Evolutionary conservation across 2,797 vertebrate species (phyloP).

Genomic region (Odontamblyopus lacepedii): DNA sequence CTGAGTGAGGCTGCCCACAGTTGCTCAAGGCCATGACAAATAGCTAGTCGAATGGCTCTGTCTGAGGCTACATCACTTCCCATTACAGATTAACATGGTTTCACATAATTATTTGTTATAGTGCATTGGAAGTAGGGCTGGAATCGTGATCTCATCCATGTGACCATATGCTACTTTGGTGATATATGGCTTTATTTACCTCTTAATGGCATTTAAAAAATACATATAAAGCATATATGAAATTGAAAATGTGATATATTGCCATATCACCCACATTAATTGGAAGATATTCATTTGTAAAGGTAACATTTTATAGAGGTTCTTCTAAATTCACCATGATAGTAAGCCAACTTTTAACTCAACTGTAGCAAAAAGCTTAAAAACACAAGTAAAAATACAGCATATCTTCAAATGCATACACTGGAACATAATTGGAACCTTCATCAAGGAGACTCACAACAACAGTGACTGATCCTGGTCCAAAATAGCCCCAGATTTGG

Average conservation of each 20-base stretch:
- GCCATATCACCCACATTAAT: no score
- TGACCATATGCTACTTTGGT: no score
- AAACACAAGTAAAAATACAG: slow-evolving; percentile 32
- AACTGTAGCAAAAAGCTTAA: slow-evolving; percentile 29
- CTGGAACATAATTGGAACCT: slow-evolving; percentile 44
- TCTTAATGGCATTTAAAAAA: no score
- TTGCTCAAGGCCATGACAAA: slow-evolving; percentile 49
- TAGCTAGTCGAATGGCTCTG: slow-evolving; percentile 45
- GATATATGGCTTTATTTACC: no score
- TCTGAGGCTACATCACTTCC: slow-evolving; percentile 33
- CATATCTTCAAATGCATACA: slow-evolving; percentile 40
- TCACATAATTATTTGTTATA: slow-evolving; percentile 16
- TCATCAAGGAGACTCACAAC: slow-evolving; percentile 38
- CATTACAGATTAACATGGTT: slow-evolving; percentile 43
- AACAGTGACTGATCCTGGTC: slow-evolving; percentile 46
- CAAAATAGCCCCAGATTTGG: slow-evolving; percentile 42
- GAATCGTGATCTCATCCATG: no score
- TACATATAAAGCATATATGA: no score
- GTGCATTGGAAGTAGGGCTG: no score
- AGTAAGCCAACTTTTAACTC: background rate
- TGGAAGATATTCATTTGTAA: no score
- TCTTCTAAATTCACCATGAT: background rate
- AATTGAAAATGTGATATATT: no score
- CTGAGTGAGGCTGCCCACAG: slow-evolving; percentile 59
- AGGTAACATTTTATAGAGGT: background rate